Evolutionary conservation across 1,140 invertebrate genomes (phyloP).

Genomic region (Archivesica marissinica): DNA sequence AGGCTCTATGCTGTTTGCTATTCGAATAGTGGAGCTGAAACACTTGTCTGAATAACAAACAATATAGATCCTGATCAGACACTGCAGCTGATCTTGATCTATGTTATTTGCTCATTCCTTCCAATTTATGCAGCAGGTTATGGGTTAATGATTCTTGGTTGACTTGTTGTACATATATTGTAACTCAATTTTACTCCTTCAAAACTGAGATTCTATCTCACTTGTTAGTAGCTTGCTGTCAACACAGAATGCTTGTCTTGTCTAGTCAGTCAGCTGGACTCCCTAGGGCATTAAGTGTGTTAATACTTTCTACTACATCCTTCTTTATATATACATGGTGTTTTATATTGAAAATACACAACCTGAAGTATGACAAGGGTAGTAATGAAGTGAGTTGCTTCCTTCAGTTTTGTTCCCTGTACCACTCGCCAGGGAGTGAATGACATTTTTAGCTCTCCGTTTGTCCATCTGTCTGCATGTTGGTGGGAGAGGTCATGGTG

Average conservation of each 20-base stretch:
- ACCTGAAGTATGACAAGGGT: neutral
- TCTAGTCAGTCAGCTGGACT: neutral
- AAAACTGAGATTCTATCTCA: constrained; percentile 1
- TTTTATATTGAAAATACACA: neutral
- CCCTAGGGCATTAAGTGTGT: neutral
- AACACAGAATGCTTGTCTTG: neutral
- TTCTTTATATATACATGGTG: constrained; percentile 7
- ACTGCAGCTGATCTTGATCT: neutral
- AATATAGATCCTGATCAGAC: neutral
- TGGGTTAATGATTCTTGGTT: constrained; percentile 4
- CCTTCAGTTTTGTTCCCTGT: neutral
- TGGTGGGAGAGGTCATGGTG: too few relatives aligned
- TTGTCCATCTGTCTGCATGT: too few relatives aligned
- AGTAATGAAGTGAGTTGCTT: neutral
- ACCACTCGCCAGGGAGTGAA: neutral
- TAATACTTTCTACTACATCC: neutral
- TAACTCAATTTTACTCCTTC: constrained; percentile 1
- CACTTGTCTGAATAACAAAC: neutral
- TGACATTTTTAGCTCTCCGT: too few relatives aligned
- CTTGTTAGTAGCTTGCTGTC: constrained; percentile 13
- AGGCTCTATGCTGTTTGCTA: neutral
- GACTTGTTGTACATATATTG: constrained; percentile 13
- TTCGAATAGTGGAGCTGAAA: too few relatives aligned
- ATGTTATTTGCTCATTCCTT: neutral
- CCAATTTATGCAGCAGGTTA: neutral